Percentiles rank a stretch among this genome's conserved stretches.
phyloP scores from a whole-genome alignment of 2,888 invertebrate genomes.

The Drosophila gaucha region DNA sequence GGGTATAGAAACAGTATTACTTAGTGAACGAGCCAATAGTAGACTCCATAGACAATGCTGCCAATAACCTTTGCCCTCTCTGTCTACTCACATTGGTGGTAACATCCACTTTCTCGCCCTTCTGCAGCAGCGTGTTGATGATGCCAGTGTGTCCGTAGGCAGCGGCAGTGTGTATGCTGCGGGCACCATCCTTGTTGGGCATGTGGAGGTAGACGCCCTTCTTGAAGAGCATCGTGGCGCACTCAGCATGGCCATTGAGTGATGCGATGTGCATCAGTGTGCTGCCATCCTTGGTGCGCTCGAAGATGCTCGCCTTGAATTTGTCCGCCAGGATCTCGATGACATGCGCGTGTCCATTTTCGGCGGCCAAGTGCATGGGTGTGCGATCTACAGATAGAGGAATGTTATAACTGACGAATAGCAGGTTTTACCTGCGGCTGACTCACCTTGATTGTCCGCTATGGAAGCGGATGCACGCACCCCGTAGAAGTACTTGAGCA shows the following conservation, averaged over 20 bases:
- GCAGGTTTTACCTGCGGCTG: neutral
- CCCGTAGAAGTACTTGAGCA: constrained; percentile 97
- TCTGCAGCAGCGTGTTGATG: constrained; percentile 96
- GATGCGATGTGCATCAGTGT: constrained; percentile 99
- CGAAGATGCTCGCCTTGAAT: constrained; percentile 98
- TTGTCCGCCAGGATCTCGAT: constrained; percentile 98
- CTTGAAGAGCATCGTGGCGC: constrained; percentile 98
- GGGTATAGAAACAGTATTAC: no score
- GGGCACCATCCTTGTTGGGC: constrained; percentile 98
- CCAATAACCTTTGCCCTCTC: no score
- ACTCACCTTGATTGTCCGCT: constrained; percentile 93
- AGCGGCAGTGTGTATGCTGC: constrained; percentile 99
- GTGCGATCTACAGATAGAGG: constrained; percentile 90
- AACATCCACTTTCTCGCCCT: constrained; percentile 98
- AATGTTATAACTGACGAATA: neutral
- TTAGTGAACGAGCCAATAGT: no score
- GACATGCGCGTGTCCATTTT: constrained; percentile 97
- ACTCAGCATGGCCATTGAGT: constrained; percentile 98
- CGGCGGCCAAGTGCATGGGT: constrained; percentile 98
- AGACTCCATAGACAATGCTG: neutral
- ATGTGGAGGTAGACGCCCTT: constrained; percentile 99
- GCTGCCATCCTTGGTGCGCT: constrained; percentile 98
- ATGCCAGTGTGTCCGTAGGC: constrained; percentile 98
- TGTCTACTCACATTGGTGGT: constrained; percentile 92
- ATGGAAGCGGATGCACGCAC: constrained; percentile 97